A percentile compares a stretch with the other conserved stretches of the same genome.
phyloP scores from a whole-genome alignment of 2,888 invertebrate species.

The Laothoe populi region DNA sequence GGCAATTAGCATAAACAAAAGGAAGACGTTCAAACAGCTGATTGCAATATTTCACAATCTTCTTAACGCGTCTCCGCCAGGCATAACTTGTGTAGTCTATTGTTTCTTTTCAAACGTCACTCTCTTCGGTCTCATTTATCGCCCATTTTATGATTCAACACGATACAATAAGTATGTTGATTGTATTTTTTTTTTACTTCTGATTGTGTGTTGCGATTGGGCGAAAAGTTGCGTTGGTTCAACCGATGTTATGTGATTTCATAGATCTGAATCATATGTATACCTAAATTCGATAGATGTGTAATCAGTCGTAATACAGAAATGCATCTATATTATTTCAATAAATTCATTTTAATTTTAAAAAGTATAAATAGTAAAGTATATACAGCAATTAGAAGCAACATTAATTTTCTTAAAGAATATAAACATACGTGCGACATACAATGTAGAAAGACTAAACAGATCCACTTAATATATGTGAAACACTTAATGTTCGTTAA shows the following conservation, averaged over 20 bases:
- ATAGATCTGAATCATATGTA: background rate
- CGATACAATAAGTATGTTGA: constrained; percentile 6
- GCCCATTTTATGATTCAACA: constrained; percentile 60
- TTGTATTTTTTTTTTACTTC: background rate
- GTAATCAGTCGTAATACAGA: background rate
- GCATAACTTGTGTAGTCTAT: constrained; percentile 60
- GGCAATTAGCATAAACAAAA: constrained; percentile 33
- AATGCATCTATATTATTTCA: background rate
- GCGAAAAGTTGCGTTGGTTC: background rate
- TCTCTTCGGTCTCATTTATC: constrained; percentile 64
- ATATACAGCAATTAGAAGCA: background rate
- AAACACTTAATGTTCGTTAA: constrained; percentile 61
- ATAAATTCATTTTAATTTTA: too few relatives aligned
- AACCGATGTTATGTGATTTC: background rate
- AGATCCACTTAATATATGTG: constrained; percentile 51
- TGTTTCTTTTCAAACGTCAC: constrained; percentile 67
- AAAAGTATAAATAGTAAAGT: background rate
- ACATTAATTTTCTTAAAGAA: background rate
- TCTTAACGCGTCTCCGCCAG: constrained; percentile 50
- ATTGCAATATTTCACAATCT: constrained; percentile 57
- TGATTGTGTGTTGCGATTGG: constrained; percentile 33
- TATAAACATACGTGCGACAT: background rate
- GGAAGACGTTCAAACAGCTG: constrained; percentile 46
- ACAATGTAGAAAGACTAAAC: constrained; percentile 44
- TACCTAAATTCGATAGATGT: background rate